Conservation (phyloP, 2,113 vertebrate genomes). For the Anser brachyrhynchus region DNA sequence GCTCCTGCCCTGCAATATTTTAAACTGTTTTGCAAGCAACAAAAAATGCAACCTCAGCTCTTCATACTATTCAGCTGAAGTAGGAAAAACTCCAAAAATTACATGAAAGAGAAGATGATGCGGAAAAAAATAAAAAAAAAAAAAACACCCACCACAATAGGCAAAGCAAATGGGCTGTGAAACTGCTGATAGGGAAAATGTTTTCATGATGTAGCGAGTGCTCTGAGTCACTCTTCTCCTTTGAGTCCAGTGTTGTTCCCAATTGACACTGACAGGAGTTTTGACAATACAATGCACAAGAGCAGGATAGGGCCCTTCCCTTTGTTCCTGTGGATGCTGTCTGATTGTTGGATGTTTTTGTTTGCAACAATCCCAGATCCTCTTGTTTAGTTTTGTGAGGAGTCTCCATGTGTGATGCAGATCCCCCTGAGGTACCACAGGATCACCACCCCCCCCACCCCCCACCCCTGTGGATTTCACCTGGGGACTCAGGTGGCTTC, state of each 20-base stretch:
- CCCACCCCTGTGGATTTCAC: background rate
- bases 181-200: conserved; percentile 23
- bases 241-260: background rate
- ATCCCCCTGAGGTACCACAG: no score
- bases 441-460: no score
- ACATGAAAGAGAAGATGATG: conserved; percentile 2
- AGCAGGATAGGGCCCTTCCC: background rate
- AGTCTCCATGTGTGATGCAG: rapidly evolving
- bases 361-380: rapidly evolving
- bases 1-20: background rate
- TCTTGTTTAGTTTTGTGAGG: background rate
- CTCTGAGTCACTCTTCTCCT: background rate
- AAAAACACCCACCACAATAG: background rate
- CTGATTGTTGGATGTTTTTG: background rate
- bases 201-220: background rate
- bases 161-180: conserved; percentile 25
- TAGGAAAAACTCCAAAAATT: conserved; percentile 10
- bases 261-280: rapidly evolving
- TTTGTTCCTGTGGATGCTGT: background rate
- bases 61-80: background rate
- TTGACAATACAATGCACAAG: rapidly evolving
- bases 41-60: conserved; percentile 6
- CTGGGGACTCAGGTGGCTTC: no score
- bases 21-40: conserved; percentile 23
- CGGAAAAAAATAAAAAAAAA: background rate